phyloP scores from a whole-genome alignment of 2,113 vertebrate genomes.

The Neodontobutis hainanensis region DNA sequence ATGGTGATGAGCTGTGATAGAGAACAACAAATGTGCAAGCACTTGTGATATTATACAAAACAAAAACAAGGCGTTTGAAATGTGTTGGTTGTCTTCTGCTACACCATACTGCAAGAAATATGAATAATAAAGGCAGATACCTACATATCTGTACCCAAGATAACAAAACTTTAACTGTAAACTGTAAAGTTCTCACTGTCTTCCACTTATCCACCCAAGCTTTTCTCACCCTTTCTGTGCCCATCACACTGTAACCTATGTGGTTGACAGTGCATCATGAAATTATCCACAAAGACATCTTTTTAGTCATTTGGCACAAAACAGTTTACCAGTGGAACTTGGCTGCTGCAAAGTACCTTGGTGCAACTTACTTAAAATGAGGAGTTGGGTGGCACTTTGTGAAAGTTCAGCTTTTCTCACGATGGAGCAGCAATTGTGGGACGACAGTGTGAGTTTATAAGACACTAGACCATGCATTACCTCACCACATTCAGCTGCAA shows the following conservation, averaged over 20 bases:
- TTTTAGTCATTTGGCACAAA: constrained; percentile 54
- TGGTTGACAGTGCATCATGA: constrained; percentile 57
- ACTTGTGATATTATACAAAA: too few species aligned
- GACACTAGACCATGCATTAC: constrained; percentile 23
- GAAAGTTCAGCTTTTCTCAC: constrained; percentile 32
- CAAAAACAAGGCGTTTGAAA: not conserved
- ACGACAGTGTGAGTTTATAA: constrained; percentile 3
- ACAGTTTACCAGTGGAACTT: constrained; percentile 51
- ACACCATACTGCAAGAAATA: constrained; percentile 4
- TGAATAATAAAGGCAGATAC: too few species aligned
- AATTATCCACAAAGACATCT: constrained; percentile 56
- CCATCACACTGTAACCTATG: constrained; percentile 21
- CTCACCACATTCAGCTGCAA: not conserved
- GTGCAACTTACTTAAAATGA: constrained; percentile 36
- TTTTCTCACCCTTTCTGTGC: constrained; percentile 35
- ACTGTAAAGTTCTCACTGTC: not conserved
- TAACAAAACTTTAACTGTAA: too few species aligned
- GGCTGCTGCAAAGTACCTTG: constrained; percentile 37
- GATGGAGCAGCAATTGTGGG: constrained; percentile 13
- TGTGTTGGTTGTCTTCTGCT: not conserved
- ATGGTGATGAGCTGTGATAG: constrained; percentile 21
- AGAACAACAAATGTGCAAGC: constrained; percentile 28
- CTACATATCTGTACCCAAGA: too few species aligned
- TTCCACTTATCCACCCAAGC: constrained; percentile 8
- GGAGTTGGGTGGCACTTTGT: constrained; percentile 6